Base-by-base conservation (phyloP, 37 sponge, comb jelly and placozoan species). In the Petrosia ficiformis region DNA sequence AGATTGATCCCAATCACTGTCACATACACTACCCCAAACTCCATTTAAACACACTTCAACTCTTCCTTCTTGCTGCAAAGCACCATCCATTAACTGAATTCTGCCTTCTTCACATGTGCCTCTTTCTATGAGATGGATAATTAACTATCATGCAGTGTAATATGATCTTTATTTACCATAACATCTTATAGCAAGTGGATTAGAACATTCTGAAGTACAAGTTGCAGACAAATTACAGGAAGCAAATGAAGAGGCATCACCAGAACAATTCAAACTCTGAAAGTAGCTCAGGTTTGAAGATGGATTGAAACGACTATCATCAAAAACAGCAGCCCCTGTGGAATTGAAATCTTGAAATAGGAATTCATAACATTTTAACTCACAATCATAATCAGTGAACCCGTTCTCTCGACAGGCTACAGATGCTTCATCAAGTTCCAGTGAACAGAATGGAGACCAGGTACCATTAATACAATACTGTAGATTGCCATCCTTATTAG, bases 11-110 rank as follows among this genome's bases (percentile, higher is more conserved):
- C 76, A 84, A n/a, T 44, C 57, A 4, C 1, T 64, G 21, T 54
- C 66, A 48, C 78, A 73, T 5, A 77, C 39, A 36, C 39, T 42
- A 14, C 61, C 39, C 72, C 71, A 84, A 25, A n/a, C 25, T 32
- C 71, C 77, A 2, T 39, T 37, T 25, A 77, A 58, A 59, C 84
- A 84, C 65, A 77, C 60, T 58, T 84, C 84, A 36, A 84, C 67
- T 2, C 72, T 31, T 1, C 84, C 84, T 48, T 48, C 54, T 14
- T 48, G 54, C 42, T 70, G 57, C 26, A 26, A 14, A 4, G 6
- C 37, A 6, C 82, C 68, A 19, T 59, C 76, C 25, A 22, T 29
- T 10, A 83, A 48, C 19, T 76, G 60, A 5, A 75, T 21, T 10
- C 4, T 24, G 34, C 72, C 74, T 44, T 67, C 76, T 4, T 4